phyloP scores from a whole-genome alignment of 2,113 vertebrate genomes.

The Neotoma lepida region DNA sequence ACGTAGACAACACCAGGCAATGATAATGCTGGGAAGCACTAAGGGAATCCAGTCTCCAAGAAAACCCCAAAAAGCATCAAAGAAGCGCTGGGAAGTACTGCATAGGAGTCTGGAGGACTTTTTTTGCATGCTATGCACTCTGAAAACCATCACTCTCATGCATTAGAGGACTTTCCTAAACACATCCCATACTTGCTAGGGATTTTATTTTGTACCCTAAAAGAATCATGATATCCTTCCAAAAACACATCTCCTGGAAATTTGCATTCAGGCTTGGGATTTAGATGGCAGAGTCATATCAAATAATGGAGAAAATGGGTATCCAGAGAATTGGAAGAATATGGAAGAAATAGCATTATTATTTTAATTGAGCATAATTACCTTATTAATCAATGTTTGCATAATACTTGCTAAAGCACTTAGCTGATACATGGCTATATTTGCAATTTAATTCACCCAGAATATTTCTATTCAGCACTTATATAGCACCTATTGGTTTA shows the following conservation, averaged over 20 bases:
- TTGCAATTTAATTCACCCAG: conserved; percentile 70
- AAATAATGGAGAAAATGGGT: conserved; percentile 45
- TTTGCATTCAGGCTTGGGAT: conserved; percentile 55
- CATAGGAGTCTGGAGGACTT: background rate
- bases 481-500: conserved; percentile 78
- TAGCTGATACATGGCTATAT: conserved; percentile 67
- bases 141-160: background rate
- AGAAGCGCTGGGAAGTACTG: background rate
- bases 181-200: background rate
- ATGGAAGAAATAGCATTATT: conserved; percentile 63
- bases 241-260: conserved; percentile 29
- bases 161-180: background rate
- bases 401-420: conserved; percentile 72
- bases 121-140: background rate
- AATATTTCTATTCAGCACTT: conserved; percentile 79
- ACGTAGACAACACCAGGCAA: background rate
- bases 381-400: conserved; percentile 75
- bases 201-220: background rate
- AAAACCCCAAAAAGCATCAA: background rate
- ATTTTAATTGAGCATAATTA: conserved; percentile 77
- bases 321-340: conserved; percentile 51
- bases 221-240: conserved; percentile 23
- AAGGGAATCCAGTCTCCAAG: background rate
- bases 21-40: background rate
- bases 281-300: background rate